Base-by-base conservation (phyloP, 2,888 invertebrate species). In the Rhynchonema sp. region DNA sequence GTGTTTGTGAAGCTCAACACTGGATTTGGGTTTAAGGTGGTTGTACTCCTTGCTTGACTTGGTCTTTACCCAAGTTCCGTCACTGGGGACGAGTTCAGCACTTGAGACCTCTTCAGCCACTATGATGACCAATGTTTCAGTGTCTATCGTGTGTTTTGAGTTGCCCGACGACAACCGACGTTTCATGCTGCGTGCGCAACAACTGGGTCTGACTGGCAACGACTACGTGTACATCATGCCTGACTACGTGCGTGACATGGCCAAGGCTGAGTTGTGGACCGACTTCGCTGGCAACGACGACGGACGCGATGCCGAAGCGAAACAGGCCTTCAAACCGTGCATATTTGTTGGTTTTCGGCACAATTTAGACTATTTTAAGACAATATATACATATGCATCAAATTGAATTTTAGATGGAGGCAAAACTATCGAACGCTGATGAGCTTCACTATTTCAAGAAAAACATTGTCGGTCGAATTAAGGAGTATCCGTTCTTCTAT, bases 391-490 rank as follows among this genome's bases (percentile, higher is more conserved):
- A n/a, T n/a, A n/a, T n/a, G n/a, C n/a, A n/a, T n/a, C n/a, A n/a
- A n/a, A n/a, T n/a, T n/a, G n/a, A n/a, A n/a, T n/a, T n/a, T n/a
- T 54, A 59, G 59, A 29, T 59, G 2, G 59, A 59, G 38, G 55
- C 55, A 55, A 25, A 23, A 20, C 27, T 49, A 46, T 22, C 55
- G 3, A 59, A 46, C 29, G 59, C 55, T 26, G 59, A 59, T 6
- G n/a, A n/a, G n/a, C 55, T 59, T 23, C 59, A 59, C 29, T 59
- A 26, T 38, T 59, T 59, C 55, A 59, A 55, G 29, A 59, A 59
- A 28, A 22, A 53, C 2, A 29, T 59, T 6, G 27, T 55, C 46
- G 25, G 38, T 22, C 55, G 55, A 29, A 38, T 55, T 9, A 29
- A 55, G 26, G 55, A 27, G 20, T 23, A 22, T 17, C 59, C 59